phyloP scores from a whole-genome alignment of 2,888 invertebrate genomes.

The Dyspetes luteomarginatus region DNA sequence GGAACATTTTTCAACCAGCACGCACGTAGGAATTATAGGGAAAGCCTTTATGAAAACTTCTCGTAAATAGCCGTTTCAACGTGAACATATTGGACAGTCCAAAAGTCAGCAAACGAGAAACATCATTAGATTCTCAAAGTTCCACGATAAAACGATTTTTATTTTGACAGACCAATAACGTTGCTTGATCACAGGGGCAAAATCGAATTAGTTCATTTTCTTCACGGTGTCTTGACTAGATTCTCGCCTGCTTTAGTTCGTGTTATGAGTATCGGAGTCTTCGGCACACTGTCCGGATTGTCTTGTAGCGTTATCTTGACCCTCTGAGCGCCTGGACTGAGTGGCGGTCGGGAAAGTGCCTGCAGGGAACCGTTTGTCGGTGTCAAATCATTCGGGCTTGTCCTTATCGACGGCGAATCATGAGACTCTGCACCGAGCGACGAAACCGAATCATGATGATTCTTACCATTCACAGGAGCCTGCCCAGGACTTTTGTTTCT shows the following conservation, averaged over 20 bases:
- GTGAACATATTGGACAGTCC: conserved; percentile 9
- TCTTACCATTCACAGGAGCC: conserved; percentile 52
- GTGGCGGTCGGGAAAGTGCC: conserved; percentile 82
- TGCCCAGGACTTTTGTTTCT: conserved; percentile 29
- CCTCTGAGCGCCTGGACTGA: conserved; percentile 89
- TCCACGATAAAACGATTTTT: conserved; percentile 38
- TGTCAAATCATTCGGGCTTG: conserved; percentile 61
- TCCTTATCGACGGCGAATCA: conserved; percentile 82
- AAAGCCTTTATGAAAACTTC: conserved; percentile 25
- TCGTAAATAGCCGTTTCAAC: conserved; percentile 20
- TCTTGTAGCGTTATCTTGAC: conserved; percentile 92
- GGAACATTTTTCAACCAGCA: conserved; percentile 28
- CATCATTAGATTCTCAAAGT: conserved; percentile 36
- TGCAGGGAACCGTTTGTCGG: conserved; percentile 56
- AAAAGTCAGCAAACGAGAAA: conserved; percentile 22
- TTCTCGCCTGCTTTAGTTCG: conserved; percentile 91
- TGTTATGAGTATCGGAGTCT: conserved; percentile 92
- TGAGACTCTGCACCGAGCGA: conserved; percentile 70
- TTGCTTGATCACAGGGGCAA: not conserved
- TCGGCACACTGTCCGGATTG: conserved; percentile 89
- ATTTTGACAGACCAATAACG: conserved; percentile 41
- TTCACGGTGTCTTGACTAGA: conserved; percentile 87
- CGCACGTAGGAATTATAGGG: not conserved
- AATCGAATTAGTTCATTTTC: not conserved
- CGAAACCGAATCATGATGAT: conserved; percentile 81